Evolutionary conservation across 2,888 invertebrate genomes (phyloP), one percentile per base, ranked within the genome.

Genomic region (Trilocha varians): DNA sequence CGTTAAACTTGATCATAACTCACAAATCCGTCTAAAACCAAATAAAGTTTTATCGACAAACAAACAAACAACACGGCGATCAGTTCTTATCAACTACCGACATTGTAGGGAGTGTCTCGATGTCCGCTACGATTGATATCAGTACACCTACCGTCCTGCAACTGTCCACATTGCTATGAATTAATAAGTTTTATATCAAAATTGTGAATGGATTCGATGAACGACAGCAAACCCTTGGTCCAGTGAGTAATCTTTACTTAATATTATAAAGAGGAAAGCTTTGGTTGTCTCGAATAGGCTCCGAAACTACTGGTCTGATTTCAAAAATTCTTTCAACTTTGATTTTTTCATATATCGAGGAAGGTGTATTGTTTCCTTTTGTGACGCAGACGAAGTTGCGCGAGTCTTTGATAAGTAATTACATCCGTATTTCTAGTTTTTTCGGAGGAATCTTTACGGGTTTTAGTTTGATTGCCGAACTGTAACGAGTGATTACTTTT

Each of bases 211-310:
- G 25, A 25, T 25, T 43, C 14, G 37, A 80, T 75, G 75, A 58
- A 62, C 3, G 76, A 75, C 42, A 59, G 50, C 34, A 72, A 72
- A 38, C 78, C 80, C 2, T 53, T 80, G 37, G 42, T 82, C 34
- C 57, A 67, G 80, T 82, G 57, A 80, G 82, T 79, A 47, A 41
- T 40, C 42, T 5, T 25, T 13, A 35, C 43, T 44, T 36, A 16
- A 32, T 38, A 32, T 38, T 39, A 39, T 13, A 3, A 5, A 38
- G 25, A 32, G 15, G 6, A 38, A n/a, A n/a, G n/a, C n/a, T n/a
- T n/a, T 32, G 9, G 32, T 15, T 32, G 4, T 25, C 38, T 13
- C 13, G 14, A 13, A 5, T 25, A 14, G 6, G n/a, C 32, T 32
- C 32, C 32, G 0, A 13, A 3, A 9, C 18, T 8, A 32, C n/a